Evolutionary conservation across 30 jellyfish, hydroid and myxozoan species (phyloP).

Genomic region (Aurelia aurita complex sp. Pacific): DNA sequence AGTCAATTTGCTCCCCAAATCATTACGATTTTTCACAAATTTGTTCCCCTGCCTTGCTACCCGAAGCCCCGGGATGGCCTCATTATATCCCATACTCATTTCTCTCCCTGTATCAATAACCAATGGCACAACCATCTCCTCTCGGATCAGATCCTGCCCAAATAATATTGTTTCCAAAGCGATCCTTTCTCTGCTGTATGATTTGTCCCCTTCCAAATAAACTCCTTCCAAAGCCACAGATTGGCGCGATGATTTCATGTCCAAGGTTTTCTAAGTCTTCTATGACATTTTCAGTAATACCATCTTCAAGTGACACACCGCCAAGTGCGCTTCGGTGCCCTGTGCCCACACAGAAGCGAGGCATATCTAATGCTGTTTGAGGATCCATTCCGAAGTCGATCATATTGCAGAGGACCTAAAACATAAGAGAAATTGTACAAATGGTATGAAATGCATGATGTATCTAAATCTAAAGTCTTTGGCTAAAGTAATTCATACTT

Average conservation of each 20-base stretch:
- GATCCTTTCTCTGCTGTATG: constrained; percentile 48
- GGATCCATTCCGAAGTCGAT: constrained; percentile 92
- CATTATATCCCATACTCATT: too few relatives aligned
- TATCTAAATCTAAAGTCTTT: too few relatives aligned
- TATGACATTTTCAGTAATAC: constrained; percentile 65
- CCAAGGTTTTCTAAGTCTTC: constrained; percentile 80
- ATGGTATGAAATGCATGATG: too few relatives aligned
- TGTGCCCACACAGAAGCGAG: constrained; percentile 87
- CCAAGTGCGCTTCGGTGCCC: constrained; percentile 76
- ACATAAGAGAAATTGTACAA: too few relatives aligned
- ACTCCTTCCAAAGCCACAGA: constrained; percentile 60
- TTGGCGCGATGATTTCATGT: constrained; percentile 68
- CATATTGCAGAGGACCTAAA: constrained; percentile 86
- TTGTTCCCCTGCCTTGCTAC: too few relatives aligned
- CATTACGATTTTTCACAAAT: too few relatives aligned
- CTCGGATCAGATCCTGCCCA: constrained; percentile 98
- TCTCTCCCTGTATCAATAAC: constrained; percentile 45
- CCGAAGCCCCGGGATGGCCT: too few relatives aligned
- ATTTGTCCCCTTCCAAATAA: constrained; percentile 92
- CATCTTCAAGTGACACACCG: constrained; percentile 72
- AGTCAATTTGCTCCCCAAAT: too few relatives aligned
- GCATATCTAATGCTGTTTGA: constrained; percentile 81
- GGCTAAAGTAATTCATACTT: too few relatives aligned
- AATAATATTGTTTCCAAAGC: constrained; percentile 57
- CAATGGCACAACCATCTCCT: constrained; percentile 94